phyloP scores from a whole-genome alignment of 2,888 invertebrate genomes.

The Nomada hirtipes region DNA sequence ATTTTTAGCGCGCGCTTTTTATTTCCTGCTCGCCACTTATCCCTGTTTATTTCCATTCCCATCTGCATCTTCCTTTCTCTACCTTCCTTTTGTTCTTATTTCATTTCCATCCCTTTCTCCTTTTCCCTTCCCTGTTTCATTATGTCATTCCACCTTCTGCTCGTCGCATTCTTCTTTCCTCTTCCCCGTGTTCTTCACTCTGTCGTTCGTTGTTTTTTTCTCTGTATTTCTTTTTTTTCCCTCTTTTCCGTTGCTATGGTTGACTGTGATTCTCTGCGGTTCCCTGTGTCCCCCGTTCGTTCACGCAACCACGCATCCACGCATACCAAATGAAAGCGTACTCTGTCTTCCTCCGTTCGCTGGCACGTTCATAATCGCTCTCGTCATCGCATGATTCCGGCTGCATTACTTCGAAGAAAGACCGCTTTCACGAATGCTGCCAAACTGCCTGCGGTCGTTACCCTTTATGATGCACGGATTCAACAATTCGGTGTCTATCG shows the following conservation, averaged over 20 bases:
- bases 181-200: not conserved
- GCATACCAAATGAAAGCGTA: constrained; percentile 68
- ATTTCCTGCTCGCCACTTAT: not conserved
- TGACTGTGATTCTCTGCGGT: not conserved
- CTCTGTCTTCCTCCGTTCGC: constrained; percentile 58
- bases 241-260: not conserved
- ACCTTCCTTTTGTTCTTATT: not conserved
- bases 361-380: constrained; percentile 62
- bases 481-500: constrained; percentile 52
- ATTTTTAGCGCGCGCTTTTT: not conserved
- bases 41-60: constrained; percentile 9
- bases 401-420: constrained; percentile 66
- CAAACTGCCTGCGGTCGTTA: constrained; percentile 65
- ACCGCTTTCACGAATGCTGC: constrained; percentile 68
- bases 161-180: not conserved
- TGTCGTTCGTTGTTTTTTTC: not conserved
- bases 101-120: constrained; percentile 3
- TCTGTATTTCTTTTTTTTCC: not conserved
- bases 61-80: constrained; percentile 1
- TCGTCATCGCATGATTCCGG: constrained; percentile 70
- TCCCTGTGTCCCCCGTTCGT: constrained; percentile 6
- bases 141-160: not conserved
- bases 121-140: not conserved
- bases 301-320: constrained; percentile 56
- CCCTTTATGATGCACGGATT: constrained; percentile 54